Conservation (phyloP, 2,888 invertebrate species). For the Dicyrtoma fusca region DNA sequence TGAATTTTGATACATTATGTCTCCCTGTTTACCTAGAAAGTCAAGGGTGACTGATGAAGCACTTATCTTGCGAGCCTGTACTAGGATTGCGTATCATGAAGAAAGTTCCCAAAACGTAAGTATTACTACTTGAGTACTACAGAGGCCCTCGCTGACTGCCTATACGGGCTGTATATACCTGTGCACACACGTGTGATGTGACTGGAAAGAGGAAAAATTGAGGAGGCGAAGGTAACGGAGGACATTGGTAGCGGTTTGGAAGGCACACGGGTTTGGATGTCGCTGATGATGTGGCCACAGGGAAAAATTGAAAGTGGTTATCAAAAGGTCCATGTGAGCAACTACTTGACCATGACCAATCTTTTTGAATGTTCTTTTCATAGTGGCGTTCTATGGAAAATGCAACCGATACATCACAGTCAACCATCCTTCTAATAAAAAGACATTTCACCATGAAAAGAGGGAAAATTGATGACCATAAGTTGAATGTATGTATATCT, state of each 20-base stretch:
- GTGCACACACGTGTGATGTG: neutral
- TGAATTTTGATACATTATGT: neutral
- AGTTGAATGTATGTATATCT: constrained; percentile 3
- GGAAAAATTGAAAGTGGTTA: constrained; percentile 31
- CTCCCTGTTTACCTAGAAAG: constrained; percentile 24
- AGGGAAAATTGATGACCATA: constrained; percentile 41
- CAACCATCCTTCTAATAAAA: constrained; percentile 36
- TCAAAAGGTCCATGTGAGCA: constrained; percentile 10
- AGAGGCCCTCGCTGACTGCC: too few species aligned
- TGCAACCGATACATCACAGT: constrained; percentile 49
- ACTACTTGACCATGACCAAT: constrained; percentile 38
- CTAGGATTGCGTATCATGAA: too few species aligned
- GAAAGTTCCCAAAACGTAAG: too few species aligned
- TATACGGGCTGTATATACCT: too few species aligned
- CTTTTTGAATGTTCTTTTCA: constrained; percentile 38
- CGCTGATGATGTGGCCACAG: constrained; percentile 17
- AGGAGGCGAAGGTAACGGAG: constrained; percentile 14
- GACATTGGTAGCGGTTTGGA: neutral
- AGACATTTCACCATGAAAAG: constrained; percentile 30
- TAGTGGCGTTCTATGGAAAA: constrained; percentile 36
- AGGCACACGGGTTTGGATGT: neutral
- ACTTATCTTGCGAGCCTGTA: constrained; percentile 1
- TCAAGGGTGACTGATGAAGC: constrained; percentile 35
- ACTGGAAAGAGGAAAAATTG: neutral
- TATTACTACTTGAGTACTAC: too few species aligned